These are phyloP conservation scores for Bombus vancouverensis DNA, from an alignment of 1,140 invertebrate species.

Conservation along the genomic window DNA sequence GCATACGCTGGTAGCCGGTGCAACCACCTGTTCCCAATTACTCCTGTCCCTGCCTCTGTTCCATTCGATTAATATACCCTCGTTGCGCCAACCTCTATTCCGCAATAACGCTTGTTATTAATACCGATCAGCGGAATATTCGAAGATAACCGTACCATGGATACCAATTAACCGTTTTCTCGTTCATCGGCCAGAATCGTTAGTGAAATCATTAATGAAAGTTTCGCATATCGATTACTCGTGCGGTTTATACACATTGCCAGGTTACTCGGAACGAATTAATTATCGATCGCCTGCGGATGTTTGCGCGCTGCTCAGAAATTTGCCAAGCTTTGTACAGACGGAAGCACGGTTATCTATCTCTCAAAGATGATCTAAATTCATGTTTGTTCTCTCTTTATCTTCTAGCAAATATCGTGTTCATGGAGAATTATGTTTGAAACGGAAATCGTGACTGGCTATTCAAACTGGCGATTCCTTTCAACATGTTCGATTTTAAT, in stretches of 20 bases:
- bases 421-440: too few species aligned
- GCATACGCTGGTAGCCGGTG: background rate
- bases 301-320: background rate
- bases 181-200: background rate
- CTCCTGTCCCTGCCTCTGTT: constrained; percentile 39
- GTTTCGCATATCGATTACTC: background rate
- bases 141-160: background rate
- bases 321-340: background rate
- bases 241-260: background rate
- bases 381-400: too few species aligned
- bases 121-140: background rate
- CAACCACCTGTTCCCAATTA: constrained; percentile 68
- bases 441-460: too few species aligned
- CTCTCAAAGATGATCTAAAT: too few species aligned
- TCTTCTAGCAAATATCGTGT: too few species aligned
- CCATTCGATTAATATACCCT: constrained; percentile 51
- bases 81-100: too few species aligned
- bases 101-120: constrained; percentile 22
- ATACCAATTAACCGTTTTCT: background rate
- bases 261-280: too few species aligned
- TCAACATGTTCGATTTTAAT: too few species aligned
- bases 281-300: too few species aligned
- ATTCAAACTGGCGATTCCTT: too few species aligned
- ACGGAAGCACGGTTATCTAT: too few species aligned
- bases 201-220: background rate